A percentile compares a stretch with the other conserved stretches of the same genome.
Conservation (phyloP, 2,888 invertebrate genomes). For the Trachelus troglodyta region DNA sequence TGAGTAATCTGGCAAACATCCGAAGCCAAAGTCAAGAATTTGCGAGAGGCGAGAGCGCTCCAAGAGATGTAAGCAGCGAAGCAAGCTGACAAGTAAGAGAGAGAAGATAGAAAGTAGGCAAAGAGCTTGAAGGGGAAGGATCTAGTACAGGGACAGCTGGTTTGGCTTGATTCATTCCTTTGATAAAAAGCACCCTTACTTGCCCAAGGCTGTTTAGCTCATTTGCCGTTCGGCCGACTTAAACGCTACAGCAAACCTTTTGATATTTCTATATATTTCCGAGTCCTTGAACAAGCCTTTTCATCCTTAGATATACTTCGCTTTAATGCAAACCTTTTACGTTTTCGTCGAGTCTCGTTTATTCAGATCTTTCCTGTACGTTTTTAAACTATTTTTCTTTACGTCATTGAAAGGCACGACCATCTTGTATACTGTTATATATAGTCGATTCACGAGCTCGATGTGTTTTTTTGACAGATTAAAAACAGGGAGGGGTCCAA, state of each 20-base stretch:
- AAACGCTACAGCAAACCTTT: neutral
- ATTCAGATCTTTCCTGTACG: neutral
- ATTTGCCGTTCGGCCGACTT: slow-evolving; percentile 2
- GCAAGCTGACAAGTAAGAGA: neutral
- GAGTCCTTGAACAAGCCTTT: neutral
- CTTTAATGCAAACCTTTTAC: neutral
- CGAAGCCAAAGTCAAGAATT: neutral
- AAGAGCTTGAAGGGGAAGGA: neutral
- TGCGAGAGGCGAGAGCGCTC: neutral
- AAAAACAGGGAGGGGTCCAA: no score
- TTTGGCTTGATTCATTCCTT: neutral
- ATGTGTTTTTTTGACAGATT: no score
- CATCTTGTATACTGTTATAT: no score
- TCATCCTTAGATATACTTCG: neutral
- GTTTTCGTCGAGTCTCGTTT: neutral
- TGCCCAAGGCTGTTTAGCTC: slow-evolving; percentile 4
- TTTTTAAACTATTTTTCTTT: neutral
- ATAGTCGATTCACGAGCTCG: no score
- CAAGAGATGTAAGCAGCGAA: neutral
- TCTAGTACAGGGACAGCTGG: neutral
- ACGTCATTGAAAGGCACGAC: neutral
- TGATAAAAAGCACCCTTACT: neutral
- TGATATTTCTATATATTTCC: neutral
- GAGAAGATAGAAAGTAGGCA: neutral
- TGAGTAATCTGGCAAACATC: neutral